Conservation (phyloP, 1,140 invertebrate genomes). For the Drosophila serrata region DNA sequence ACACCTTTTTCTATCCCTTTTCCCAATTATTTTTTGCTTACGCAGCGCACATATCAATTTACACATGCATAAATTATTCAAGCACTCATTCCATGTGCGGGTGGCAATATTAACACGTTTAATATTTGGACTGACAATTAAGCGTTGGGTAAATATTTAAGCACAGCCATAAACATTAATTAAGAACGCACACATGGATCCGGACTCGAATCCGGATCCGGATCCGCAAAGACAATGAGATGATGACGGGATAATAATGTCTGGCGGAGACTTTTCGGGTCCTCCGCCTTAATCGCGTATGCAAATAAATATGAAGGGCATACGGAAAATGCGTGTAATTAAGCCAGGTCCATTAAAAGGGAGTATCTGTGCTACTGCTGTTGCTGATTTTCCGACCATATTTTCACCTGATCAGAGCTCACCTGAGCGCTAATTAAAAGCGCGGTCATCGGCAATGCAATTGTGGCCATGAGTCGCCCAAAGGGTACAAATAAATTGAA, state of each 20-base stretch:
- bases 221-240: constrained; percentile 8
- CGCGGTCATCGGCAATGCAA: constrained; percentile 31
- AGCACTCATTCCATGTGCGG: constrained; percentile 3
- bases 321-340: constrained; percentile 41
- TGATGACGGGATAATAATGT: constrained; percentile 39
- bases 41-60: constrained; percentile 50
- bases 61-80: constrained; percentile 54
- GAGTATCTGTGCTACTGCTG: constrained; percentile 15
- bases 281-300: constrained; percentile 26
- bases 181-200: constrained; percentile 39
- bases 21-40: constrained; percentile 34
- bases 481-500: constrained; percentile 63
- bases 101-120: constrained; percentile 37
- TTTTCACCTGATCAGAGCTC: constrained; percentile 25
- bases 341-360: constrained; percentile 48
- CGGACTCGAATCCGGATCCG: constrained; percentile 10
- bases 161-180: constrained; percentile 61
- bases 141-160: constrained; percentile 57
- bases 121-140: constrained; percentile 71
- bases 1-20: constrained; percentile 28
- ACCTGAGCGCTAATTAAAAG: constrained; percentile 50
- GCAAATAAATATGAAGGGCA: constrained; percentile 31
- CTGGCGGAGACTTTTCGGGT: constrained; percentile 25
- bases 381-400: constrained; percentile 1
- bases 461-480: constrained; percentile 50